These are phyloP conservation scores for Phylloscopus whistleri DNA, from an alignment of 2,113 vertebrate genomes.

Conservation along the genomic window DNA sequence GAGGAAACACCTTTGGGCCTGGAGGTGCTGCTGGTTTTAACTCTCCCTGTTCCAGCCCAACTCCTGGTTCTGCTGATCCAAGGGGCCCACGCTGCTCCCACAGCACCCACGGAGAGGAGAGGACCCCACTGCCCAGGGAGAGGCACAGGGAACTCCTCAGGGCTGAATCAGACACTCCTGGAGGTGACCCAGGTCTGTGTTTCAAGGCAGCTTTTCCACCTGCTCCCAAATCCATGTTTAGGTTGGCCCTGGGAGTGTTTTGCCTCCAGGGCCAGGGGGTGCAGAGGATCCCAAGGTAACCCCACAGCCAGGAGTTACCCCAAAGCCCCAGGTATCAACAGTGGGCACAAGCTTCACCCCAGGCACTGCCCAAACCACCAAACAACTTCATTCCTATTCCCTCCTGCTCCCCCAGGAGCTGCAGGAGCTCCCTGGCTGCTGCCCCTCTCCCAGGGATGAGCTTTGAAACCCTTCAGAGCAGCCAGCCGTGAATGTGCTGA, in stretches of 20 bases:
- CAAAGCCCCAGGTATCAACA: background rate
- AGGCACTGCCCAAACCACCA: background rate
- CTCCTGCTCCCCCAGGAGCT: background rate
- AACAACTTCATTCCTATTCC: background rate
- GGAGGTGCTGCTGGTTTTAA: background rate
- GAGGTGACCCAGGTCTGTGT: rapidly evolving
- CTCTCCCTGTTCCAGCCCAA: background rate
- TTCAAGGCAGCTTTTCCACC: background rate
- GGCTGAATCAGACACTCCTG: rapidly evolving
- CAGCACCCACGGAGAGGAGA: rapidly evolving
- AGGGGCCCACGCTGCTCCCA: background rate
- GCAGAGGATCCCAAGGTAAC: background rate
- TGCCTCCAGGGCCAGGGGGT: background rate
- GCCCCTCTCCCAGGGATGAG: background rate
- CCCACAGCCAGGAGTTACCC: background rate
- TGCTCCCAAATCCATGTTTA: background rate
- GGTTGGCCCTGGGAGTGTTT: background rate
- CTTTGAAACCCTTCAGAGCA: background rate
- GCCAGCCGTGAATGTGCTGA: rapidly evolving
- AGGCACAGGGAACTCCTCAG: rapidly evolving
- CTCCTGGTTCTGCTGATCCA: rapidly evolving
- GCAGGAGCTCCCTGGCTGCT: background rate
- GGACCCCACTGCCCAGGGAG: background rate
- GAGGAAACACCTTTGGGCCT: background rate
- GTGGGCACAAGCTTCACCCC: rapidly evolving